These are phyloP conservation scores for Ypsolopha scabrella DNA, from an alignment of 2,888 invertebrate genomes.

Conservation along the genomic window DNA sequence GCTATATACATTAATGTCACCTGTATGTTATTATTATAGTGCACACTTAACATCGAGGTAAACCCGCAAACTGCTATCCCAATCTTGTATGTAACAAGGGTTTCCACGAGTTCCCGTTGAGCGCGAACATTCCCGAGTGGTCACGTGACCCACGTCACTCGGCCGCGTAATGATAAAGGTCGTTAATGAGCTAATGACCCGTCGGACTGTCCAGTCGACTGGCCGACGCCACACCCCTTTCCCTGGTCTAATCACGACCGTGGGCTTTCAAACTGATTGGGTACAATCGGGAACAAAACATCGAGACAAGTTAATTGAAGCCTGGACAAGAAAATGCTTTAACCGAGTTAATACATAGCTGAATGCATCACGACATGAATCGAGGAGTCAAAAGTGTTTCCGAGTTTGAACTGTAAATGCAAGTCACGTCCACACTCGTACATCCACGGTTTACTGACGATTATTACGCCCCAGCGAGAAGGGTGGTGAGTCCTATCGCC, in stretches of 20 bases:
- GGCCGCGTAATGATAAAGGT: constrained; percentile 17
- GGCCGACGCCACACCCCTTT: constrained; percentile 10
- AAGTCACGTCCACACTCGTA: no score
- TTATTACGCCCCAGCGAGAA: no score
- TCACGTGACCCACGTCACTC: neutral
- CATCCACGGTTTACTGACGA: no score
- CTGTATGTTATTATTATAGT: no score
- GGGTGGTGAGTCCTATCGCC: no score
- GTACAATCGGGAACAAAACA: constrained; percentile 13
- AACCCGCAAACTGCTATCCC: neutral
- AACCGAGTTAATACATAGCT: no score
- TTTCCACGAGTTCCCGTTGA: neutral
- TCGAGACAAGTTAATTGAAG: no score
- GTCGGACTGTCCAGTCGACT: neutral
- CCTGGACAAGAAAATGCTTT: no score
- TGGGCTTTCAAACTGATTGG: constrained; percentile 40
- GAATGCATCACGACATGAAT: no score
- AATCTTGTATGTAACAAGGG: neutral
- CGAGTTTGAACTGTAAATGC: no score
- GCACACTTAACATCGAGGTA: neutral
- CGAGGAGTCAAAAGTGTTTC: no score
- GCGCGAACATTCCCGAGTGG: neutral
- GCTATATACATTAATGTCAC: no score
- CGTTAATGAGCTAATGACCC: constrained; percentile 31
- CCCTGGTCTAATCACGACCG: constrained; percentile 23